Base-by-base conservation (phyloP, 2,797 vertebrate species). In the Streptopelia turtur region DNA sequence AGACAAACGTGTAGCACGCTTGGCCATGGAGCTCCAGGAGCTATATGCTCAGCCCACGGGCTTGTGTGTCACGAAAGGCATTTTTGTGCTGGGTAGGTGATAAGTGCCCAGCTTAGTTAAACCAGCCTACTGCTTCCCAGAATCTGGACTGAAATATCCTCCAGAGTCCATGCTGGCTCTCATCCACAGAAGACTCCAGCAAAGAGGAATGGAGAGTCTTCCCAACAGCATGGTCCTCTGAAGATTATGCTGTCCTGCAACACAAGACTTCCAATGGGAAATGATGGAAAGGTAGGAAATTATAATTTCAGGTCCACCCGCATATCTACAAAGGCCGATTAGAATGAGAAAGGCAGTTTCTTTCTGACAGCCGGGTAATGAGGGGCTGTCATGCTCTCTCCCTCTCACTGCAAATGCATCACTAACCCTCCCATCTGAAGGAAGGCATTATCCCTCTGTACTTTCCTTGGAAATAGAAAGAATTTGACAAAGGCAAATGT, bases 401-500 rank as follows among this genome's bases (percentile, higher is more conserved):
- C 31, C 20, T 59, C 78, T 33, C 31, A 11, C 31, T 78, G 49
- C 27, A 45, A 24, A 14, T 22, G 5, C 14, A 5, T 18, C 85
- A 39, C 68, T 66, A 53, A 56, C 4, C 39, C 20, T 87, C 23
- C 17, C 22, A 5, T 37, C 65, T 39, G 22, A 81, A 37, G 27
- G 8, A 43, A 52, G 39, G 8, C 6, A 23, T 49, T 43, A 63
- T 30, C 27, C n/a, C 39, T 28, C 66, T 49, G 12, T 52, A 7
- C 31, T 71, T 81, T n/a, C 53, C 41, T 61, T 72, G 30, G 31
- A 68, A 83, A 45, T 2, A 35, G 45, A 30, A 56, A 28, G 35
- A 71, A 68, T 74, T 75, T 71, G 30, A 85, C 45, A 60, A 79
- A 75, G 22, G 53, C 69, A 79, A 92, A 83, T 68, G 20, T 56